phyloP scores from a whole-genome alignment of 1,140 invertebrate species.

The Brachionus calyciflorus region DNA sequence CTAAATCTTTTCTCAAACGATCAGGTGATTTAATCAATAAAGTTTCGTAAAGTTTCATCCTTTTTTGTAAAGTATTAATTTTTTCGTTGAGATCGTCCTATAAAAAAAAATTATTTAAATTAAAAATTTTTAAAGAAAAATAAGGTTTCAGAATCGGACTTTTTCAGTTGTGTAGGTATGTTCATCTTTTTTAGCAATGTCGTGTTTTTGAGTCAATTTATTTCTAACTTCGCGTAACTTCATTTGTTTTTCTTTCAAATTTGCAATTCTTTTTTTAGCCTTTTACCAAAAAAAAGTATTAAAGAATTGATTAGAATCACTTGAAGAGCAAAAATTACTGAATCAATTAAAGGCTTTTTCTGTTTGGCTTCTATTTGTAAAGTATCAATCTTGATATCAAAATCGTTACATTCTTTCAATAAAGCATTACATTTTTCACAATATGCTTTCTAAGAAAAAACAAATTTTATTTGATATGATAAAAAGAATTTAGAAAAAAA shows the following conservation, averaged over 20 bases:
- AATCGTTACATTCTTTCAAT: not conserved
- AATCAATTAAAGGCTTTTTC: constrained; percentile 26
- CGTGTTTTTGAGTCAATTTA: not conserved
- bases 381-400: not conserved
- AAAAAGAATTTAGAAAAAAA: not conserved
- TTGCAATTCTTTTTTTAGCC: constrained; percentile 19
- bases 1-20: constrained; percentile 7
- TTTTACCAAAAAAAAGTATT: not conserved
- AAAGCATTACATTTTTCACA: not conserved
- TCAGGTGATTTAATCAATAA: constrained; percentile 16
- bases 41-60: constrained; percentile 8
- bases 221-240: not conserved
- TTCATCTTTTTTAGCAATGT: not conserved
- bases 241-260: constrained; percentile 16
- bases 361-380: not conserved
- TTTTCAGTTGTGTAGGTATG: not conserved
- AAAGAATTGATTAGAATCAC: not conserved
- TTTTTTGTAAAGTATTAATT: not conserved
- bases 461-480: not conserved
- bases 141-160: no score
- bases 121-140: not conserved
- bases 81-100: not conserved
- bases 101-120: not conserved
- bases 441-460: not conserved
- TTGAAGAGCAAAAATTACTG: not conserved